phyloP scores from a whole-genome alignment of 2,888 invertebrate genomes.

The Lasioglossum pauxillum region DNA sequence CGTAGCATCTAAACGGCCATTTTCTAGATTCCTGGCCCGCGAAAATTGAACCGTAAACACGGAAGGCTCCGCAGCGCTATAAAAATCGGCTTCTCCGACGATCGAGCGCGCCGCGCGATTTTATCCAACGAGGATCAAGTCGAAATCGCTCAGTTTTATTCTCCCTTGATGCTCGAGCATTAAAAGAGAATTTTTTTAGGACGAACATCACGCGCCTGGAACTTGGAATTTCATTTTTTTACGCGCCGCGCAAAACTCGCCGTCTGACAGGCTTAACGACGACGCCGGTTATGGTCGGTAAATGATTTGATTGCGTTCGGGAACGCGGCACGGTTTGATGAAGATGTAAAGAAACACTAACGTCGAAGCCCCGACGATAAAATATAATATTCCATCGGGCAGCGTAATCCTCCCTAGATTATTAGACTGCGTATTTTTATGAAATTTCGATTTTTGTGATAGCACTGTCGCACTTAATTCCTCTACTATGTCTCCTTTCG shows the following conservation, averaged over 20 bases:
- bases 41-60: slow-evolving; percentile 8
- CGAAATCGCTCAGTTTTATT: not conserved
- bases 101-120: not conserved
- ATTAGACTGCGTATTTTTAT: too few relatives aligned
- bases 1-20: not conserved
- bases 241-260: not conserved
- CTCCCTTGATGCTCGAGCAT: not conserved
- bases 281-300: not conserved
- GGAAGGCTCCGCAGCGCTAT: not conserved
- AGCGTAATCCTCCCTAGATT: too few relatives aligned
- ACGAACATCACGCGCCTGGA: too few relatives aligned
- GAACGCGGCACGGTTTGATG: not conserved
- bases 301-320: not conserved
- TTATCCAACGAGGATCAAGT: not conserved
- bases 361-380: not conserved
- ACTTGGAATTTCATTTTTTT: not conserved
- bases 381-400: too few relatives aligned
- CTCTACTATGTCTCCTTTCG: not conserved
- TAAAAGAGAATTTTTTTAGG: not conserved
- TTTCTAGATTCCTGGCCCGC: not conserved
- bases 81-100: not conserved
- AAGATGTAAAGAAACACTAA: not conserved
- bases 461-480: not conserved
- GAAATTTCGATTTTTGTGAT: too few relatives aligned
- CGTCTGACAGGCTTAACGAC: not conserved